Evolutionary conservation across 92 coral and sea anemone genomes (phyloP), one percentile per base, ranked within the genome.

Genomic region (Ricordea florida): DNA sequence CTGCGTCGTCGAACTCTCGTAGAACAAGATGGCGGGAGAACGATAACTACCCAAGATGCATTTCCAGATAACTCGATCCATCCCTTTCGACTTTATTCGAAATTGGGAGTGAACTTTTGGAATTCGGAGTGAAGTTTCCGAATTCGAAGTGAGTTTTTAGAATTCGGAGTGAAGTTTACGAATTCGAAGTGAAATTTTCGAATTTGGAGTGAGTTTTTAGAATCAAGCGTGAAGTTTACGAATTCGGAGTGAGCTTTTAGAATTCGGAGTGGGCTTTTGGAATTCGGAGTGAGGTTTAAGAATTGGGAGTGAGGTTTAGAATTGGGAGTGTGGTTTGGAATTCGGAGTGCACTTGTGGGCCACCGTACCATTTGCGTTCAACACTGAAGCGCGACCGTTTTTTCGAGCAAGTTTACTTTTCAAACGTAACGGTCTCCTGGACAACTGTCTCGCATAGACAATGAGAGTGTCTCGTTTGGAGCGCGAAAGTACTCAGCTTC

Each of bases 61-160:
- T 68, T 64, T 59, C 63, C 29, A 76, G 62, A 75, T 42, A 74
- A 64, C 82, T 76, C 82, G 82, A 41, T 52, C 82, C 73, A 76
- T 76, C 64, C 66, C 82, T 76, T 40, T 28, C 25, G 22, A 51
- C 41, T 21, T 6, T 47, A 30, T 66, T 16, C 4, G 47, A 35
- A 8, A 8, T n/a, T 8, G 44, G n/a, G 44, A 8, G 44, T 8
- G 44, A 38, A 8, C n/a, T 38, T 45, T 30, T 32, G 1, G 60
- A 41, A 63, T 63, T 63, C 71, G 44, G 45, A 1, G 59, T 29
- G 60, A 24, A 13, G 48, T 43, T 57, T 50, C 52, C 36, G 76
- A 59, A 44, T 44, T 44, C 44, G 74, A 24, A 47, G 59, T 9
- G 59, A 28, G 13, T 7, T 66, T 66, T 30, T 46, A 20, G 59